Evolutionary conservation across 1,140 invertebrate genomes (phyloP).

Genomic region (Oscheius sp.): DNA sequence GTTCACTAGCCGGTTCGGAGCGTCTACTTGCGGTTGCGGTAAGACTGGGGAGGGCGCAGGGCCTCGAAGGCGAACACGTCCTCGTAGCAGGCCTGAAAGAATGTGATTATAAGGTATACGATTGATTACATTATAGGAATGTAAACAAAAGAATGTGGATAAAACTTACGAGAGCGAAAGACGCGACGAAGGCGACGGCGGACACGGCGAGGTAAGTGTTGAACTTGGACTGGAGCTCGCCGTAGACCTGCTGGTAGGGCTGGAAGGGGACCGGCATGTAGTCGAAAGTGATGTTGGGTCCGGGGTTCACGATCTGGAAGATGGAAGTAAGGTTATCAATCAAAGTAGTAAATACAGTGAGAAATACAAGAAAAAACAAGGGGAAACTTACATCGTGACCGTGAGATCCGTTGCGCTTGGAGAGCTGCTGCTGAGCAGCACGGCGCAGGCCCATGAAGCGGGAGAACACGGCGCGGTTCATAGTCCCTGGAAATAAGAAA

Average conservation of each 20-base stretch:
- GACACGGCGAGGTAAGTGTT: slow-evolving; percentile 34
- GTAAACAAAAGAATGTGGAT: not conserved
- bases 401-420: slow-evolving; percentile 5
- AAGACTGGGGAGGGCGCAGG: slow-evolving; percentile 35
- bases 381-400: slow-evolving; percentile 11
- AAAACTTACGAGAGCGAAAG: slow-evolving; percentile 13
- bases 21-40: slow-evolving; percentile 39
- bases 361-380: not conserved
- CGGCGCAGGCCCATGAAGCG: slow-evolving; percentile 29
- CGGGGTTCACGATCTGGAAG: slow-evolving; percentile 34
- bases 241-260: slow-evolving; percentile 35
- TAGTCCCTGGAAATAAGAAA: not conserved
- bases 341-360: not conserved
- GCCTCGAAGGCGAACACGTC: slow-evolving; percentile 35
- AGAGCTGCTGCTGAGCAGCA: slow-evolving; percentile 12
- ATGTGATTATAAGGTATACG: not conserved
- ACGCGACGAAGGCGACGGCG: slow-evolving; percentile 26
- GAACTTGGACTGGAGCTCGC: slow-evolving; percentile 38
- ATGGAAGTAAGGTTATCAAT: not conserved
- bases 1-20: not conserved
- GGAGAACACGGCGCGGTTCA: slow-evolving; percentile 21
- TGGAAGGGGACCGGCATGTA: slow-evolving; percentile 35
- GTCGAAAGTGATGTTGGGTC: slow-evolving; percentile 37
- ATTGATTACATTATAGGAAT: not conserved
- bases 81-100: slow-evolving; percentile 25